Conservation (phyloP, 1,140 invertebrate genomes). For the Zaprionus ghesquierei region DNA sequence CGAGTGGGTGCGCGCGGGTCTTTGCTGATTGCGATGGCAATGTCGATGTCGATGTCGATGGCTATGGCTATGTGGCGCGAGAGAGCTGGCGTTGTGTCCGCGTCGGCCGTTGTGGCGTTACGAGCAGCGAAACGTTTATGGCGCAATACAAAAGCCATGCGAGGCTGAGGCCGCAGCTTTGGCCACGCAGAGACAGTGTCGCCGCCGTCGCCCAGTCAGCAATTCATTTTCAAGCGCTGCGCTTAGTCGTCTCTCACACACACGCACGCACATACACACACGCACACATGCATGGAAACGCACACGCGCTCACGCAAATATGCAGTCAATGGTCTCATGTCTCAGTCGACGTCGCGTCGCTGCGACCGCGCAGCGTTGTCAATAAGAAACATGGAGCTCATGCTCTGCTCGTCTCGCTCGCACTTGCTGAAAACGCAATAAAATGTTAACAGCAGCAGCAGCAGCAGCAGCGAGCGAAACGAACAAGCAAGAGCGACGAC, state of each 20-base stretch:
- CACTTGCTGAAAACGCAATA: slow-evolving; percentile 35
- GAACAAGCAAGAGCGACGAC: too few species aligned
- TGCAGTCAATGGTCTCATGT: slow-evolving; percentile 50
- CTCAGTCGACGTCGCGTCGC: slow-evolving; percentile 34
- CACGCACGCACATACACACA: background rate
- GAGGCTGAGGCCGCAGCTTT: slow-evolving; percentile 75
- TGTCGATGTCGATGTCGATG: slow-evolving; percentile 18
- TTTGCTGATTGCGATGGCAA: slow-evolving; percentile 31
- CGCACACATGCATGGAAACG: slow-evolving; percentile 10
- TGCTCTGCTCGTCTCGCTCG: slow-evolving; percentile 55
- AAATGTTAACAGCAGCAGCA: slow-evolving; percentile 39
- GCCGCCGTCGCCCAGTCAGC: slow-evolving; percentile 49
- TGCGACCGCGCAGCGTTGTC: slow-evolving; percentile 39
- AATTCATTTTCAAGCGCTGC: slow-evolving; percentile 71
- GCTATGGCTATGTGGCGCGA: too few species aligned
- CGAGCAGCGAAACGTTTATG: slow-evolving; percentile 83
- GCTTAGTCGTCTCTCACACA: slow-evolving; percentile 50
- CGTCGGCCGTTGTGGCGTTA: slow-evolving; percentile 82
- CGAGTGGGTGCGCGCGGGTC: slow-evolving; percentile 47
- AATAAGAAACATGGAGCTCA: slow-evolving; percentile 68
- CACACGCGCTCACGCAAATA: slow-evolving; percentile 40
- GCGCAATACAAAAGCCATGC: slow-evolving; percentile 83
- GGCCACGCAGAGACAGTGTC: slow-evolving; percentile 54
- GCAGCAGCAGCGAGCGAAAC: slow-evolving; percentile 15
- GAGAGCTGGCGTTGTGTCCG: slow-evolving; percentile 50